Evolutionary conservation across 2,888 invertebrate species (phyloP), one percentile per base, ranked within the genome.

Genomic region (Hedychridium roseum): DNA sequence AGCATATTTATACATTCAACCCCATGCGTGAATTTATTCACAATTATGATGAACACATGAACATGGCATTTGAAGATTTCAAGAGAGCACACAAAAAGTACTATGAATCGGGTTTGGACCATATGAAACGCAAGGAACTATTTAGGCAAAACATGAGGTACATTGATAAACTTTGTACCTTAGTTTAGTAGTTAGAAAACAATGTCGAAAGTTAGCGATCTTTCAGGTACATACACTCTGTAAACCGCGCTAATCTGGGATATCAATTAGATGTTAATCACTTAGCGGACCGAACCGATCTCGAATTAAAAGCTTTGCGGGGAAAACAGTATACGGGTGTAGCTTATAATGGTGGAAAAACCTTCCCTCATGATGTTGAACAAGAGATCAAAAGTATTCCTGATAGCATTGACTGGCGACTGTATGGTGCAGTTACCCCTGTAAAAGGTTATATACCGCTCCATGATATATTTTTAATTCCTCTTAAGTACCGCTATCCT

Each of bases 1-100:
- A 83, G 11, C 90, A 91, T 73, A 81, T 86, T 68, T 89, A 90
- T 41, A 89, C 91, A 0, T 94, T 94, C 80, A 97, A 97, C 80
- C 97, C 97, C 0, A 95, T 97, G 90, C 86, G 85, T 58, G 97
- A 97, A 81, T 97, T 91, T 69, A 82, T 97, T 9, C 86, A 90
- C 0, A 83, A 83, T 21, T 82, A 83, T 21, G 88, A 88, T 14
- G 79, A 79, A 0, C 94, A 94, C 67, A 83, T 94, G 0, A 84
- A 90, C 16, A 80, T 83, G 31, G 89, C 90, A 71, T 97, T 97
- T 76, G 79, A 84, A 2, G 71, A 86, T 38, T 97, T 94, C 74
- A 87, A 88, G 70, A 81, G 73, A 1, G 86, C 85, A 54, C 94
- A 97, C 73, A 81, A 82, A 20, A 89, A 87, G 66, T 66, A 81